phyloP scores from a whole-genome alignment of 2,113 vertebrate genomes.

The Phaethon lepturus region DNA sequence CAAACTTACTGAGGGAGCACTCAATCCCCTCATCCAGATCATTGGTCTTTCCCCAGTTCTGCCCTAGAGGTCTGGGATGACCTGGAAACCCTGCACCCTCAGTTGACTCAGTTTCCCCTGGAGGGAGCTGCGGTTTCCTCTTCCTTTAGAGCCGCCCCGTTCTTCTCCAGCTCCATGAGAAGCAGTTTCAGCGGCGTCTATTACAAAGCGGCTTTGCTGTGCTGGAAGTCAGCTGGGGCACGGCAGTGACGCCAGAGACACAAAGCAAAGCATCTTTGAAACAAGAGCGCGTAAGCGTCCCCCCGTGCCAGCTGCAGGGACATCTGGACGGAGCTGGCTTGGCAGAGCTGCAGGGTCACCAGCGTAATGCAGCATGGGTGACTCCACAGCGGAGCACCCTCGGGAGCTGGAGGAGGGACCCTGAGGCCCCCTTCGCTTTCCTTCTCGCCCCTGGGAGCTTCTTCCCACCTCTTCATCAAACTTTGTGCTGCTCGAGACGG shows the following conservation, averaged over 20 bases:
- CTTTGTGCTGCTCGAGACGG: neutral
- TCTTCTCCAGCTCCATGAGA: neutral
- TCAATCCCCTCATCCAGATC: neutral
- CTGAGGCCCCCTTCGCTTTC: neutral
- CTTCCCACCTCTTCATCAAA: neutral
- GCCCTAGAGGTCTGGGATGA: neutral
- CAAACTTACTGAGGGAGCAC: too few relatives aligned
- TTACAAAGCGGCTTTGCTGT: neutral
- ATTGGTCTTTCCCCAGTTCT: neutral
- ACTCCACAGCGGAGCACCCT: neutral
- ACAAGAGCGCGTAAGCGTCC: neutral
- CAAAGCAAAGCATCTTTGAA: constrained; percentile 3
- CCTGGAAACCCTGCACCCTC: neutral
- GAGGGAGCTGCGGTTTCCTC: neutral
- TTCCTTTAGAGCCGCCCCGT: neutral
- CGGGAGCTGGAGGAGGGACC: neutral
- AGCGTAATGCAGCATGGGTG: fast-evolving
- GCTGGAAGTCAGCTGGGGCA: neutral
- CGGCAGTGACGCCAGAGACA: neutral
- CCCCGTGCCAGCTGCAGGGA: neutral
- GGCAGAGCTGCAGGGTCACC: neutral
- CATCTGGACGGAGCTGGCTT: constrained; percentile 6
- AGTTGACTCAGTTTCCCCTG: neutral
- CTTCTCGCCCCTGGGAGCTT: neutral
- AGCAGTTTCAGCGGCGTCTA: neutral